These are phyloP conservation scores for Talpa occidentalis DNA, from an alignment of 2,113 vertebrate genomes.

Conservation along the genomic window DNA sequence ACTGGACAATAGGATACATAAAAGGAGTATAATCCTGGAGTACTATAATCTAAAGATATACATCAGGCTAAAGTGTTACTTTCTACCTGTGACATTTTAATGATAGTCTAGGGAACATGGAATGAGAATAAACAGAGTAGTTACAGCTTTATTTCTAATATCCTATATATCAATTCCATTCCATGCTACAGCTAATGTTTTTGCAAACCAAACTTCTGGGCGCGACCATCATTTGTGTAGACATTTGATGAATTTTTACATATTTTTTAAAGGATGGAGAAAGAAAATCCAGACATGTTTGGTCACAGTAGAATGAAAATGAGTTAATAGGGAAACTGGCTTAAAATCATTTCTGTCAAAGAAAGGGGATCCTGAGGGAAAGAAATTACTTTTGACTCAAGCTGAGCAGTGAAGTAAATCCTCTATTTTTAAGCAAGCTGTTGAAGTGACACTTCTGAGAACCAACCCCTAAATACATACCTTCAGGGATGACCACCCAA, in stretches of 20 bases:
- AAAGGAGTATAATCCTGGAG: slow-evolving; percentile 10
- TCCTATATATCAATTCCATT: background rate
- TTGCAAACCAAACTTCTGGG: slow-evolving; percentile 53
- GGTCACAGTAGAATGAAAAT: slow-evolving; percentile 53
- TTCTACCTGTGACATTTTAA: slow-evolving; percentile 44
- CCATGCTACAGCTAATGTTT: slow-evolving; percentile 23
- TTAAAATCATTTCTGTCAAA: slow-evolving; percentile 69
- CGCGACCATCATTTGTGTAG: slow-evolving; percentile 38
- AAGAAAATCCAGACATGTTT: slow-evolving; percentile 53
- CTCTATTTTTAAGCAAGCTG: slow-evolving; percentile 71
- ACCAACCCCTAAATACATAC: slow-evolving; percentile 54
- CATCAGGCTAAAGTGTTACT: slow-evolving; percentile 6
- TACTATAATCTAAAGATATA: slow-evolving; percentile 34
- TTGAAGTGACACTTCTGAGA: slow-evolving; percentile 71
- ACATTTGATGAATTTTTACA: slow-evolving; percentile 36
- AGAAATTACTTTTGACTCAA: slow-evolving; percentile 73
- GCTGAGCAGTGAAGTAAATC: slow-evolving; percentile 66
- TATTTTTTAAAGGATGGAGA: slow-evolving; percentile 46
- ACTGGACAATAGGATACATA: background rate
- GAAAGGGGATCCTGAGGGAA: slow-evolving; percentile 57
- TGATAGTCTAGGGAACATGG: background rate
- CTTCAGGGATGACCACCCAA: slow-evolving; percentile 76
- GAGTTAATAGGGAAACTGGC: slow-evolving; percentile 56
- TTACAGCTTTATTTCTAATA: slow-evolving; percentile 53
- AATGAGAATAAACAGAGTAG: slow-evolving; percentile 23